Conservation (phyloP, 2,888 invertebrate species). For the Podotricha telesiphe region DNA sequence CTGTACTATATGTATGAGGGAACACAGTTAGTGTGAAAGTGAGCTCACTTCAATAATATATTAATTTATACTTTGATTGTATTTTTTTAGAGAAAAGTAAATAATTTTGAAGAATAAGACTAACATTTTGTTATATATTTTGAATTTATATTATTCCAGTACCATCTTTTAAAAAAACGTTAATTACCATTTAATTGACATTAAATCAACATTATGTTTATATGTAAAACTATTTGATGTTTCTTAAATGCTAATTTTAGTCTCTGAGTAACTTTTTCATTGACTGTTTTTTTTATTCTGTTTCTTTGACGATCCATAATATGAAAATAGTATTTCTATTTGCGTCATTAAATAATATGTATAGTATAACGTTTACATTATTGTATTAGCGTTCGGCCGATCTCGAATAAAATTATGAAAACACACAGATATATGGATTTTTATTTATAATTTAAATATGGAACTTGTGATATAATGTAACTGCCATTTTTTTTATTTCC, state of each 20-base stretch:
- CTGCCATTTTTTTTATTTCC: background rate
- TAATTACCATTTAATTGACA: constrained; percentile 1
- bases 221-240: background rate
- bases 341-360: background rate
- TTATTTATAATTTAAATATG: constrained; percentile 8
- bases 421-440: constrained; percentile 12
- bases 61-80: too few relatives aligned
- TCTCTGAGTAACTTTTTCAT: background rate
- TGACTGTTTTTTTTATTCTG: too few relatives aligned
- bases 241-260: background rate
- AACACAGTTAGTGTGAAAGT: constrained; percentile 3
- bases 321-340: background rate
- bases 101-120: background rate
- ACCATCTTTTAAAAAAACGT: background rate
- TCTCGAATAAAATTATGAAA: constrained; percentile 37
- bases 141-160: background rate
- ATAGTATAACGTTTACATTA: too few relatives aligned
- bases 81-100: background rate
- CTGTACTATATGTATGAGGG: constrained; percentile 20
- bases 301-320: too few relatives aligned
- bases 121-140: background rate
- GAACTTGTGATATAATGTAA: background rate
- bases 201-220: background rate
- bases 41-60: background rate
- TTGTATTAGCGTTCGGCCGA: constrained; percentile 18